Percentiles rank a stretch among this genome's conserved stretches.
phyloP scores from a whole-genome alignment of 2,888 invertebrate genomes.

The Nemurella pictetii region DNA sequence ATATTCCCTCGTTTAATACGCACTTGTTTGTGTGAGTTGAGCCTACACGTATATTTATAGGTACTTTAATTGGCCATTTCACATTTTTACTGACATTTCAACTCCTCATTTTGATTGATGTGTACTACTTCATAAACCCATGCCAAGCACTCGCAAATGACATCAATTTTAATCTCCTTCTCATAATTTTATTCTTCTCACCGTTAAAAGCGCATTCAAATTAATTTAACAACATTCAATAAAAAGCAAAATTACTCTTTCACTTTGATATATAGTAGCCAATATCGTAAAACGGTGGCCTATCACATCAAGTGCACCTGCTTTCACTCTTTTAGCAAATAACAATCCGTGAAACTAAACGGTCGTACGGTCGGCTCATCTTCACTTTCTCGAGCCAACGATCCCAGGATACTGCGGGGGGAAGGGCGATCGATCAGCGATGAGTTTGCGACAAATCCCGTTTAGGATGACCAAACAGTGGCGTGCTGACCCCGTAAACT shows the following conservation, averaged over 20 bases:
- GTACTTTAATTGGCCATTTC: too few species aligned
- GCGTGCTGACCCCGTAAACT: neutral
- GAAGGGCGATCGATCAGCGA: neutral
- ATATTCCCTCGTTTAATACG: too few species aligned
- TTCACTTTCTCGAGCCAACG: constrained; percentile 12
- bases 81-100: too few species aligned
- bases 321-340: constrained; percentile 3
- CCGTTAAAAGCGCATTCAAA: neutral
- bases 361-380: neutral
- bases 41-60: too few species aligned
- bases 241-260: neutral
- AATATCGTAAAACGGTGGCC: neutral
- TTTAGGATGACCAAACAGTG: neutral
- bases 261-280: neutral
- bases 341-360: constrained; percentile 2
- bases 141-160: neutral
- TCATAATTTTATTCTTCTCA: neutral
- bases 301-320: neutral
- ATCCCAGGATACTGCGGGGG: neutral
- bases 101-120: neutral
- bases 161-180: neutral
- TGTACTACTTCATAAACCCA: neutral
- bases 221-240: neutral
- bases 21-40: too few species aligned
- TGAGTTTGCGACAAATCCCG: constrained; percentile 8